A percentile compares a stretch with the other conserved stretches of the same genome.
These are phyloP conservation scores for Dolichallabes microphthalmus DNA, from an alignment of 2,113 vertebrate species.

Conservation along the genomic window DNA sequence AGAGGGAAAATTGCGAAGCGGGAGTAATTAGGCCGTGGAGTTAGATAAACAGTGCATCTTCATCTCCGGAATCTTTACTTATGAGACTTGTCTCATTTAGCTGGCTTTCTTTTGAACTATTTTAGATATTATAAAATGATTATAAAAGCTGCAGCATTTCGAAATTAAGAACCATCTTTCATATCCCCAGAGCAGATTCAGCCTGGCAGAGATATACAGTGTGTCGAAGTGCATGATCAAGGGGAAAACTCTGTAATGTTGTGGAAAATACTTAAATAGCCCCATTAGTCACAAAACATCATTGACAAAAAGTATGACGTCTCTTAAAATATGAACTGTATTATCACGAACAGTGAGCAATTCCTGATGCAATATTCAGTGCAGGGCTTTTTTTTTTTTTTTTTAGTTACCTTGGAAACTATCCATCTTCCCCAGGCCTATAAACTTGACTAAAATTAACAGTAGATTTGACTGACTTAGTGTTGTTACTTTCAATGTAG, in stretches of 20 bases:
- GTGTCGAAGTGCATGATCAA: background rate
- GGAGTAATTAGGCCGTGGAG: constrained; percentile 54
- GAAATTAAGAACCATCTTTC: background rate
- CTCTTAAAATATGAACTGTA: background rate
- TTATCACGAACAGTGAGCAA: background rate
- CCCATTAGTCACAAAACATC: background rate
- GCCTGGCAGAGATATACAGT: background rate
- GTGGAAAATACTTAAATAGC: background rate
- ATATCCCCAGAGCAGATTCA: background rate
- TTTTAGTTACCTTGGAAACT: background rate
- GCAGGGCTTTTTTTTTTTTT: background rate
- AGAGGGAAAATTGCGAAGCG: constrained; percentile 54
- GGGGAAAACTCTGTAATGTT: background rate
- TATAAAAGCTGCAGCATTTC: background rate
- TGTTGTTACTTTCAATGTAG: background rate
- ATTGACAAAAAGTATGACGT: background rate
- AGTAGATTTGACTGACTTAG: background rate
- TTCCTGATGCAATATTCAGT: background rate
- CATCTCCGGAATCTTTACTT: background rate
- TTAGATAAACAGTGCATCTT: constrained; percentile 57
- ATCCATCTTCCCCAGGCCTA: background rate
- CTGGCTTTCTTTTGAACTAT: background rate
- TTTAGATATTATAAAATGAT: background rate
- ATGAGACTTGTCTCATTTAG: background rate
- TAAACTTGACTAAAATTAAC: background rate